Evolutionary conservation across 2,113 vertebrate species (phyloP).

Genomic region (Sander lucioperca): DNA sequence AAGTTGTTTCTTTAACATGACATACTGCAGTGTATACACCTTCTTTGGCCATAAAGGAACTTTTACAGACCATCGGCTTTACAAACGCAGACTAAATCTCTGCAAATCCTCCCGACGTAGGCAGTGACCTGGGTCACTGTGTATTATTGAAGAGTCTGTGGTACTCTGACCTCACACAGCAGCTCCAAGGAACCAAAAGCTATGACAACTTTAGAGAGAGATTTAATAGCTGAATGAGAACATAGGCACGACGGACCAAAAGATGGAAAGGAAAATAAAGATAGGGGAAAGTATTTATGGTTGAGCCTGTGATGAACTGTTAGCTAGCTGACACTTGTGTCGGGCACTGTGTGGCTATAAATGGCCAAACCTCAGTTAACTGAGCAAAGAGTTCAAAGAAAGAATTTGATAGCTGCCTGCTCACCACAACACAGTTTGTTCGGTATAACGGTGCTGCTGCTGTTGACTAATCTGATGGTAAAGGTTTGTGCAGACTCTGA

Average conservation of each 20-base stretch:
- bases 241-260: not conserved
- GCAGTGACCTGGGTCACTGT: constrained; percentile 22
- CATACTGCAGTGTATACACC: not conserved
- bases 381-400: not conserved
- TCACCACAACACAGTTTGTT: not conserved
- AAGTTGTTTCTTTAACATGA: not conserved
- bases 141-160: constrained; percentile 50
- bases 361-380: not conserved
- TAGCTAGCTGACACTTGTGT: not conserved
- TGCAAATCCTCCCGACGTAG: constrained; percentile 9
- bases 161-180: constrained; percentile 47
- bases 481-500: not conserved
- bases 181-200: constrained; percentile 3
- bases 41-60: not conserved
- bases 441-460: not conserved
- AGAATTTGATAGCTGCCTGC: not conserved
- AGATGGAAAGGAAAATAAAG: not conserved
- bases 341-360: not conserved
- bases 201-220: constrained; percentile 53
- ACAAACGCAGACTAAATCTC: constrained; percentile 10
- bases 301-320: not conserved
- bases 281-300: not conserved
- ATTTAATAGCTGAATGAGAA: constrained; percentile 27
- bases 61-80: constrained; percentile 11
- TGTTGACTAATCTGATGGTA: constrained; percentile 6